These are phyloP conservation scores for Drosophila bunnanda DNA, from an alignment of 2,888 invertebrate species.

Conservation along the genomic window DNA sequence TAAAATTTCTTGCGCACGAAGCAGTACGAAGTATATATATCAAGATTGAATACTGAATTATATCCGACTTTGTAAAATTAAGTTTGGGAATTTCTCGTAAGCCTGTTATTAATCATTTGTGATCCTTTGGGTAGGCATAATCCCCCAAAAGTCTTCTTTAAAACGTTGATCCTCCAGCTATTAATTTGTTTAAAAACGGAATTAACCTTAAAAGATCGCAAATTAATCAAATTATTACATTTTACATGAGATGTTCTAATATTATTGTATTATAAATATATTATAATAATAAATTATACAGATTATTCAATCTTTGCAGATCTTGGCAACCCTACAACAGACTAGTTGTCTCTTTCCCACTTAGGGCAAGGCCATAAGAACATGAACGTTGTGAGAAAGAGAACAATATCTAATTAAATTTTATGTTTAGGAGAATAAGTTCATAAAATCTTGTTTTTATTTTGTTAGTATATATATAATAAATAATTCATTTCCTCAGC, in stretches of 20 bases:
- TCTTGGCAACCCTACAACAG: constrained; percentile 51
- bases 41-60: constrained; percentile 39
- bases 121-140: background rate
- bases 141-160: background rate
- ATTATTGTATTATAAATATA: background rate
- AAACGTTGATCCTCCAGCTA: background rate
- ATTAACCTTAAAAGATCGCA: constrained; percentile 1
- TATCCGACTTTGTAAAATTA: background rate
- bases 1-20: constrained; percentile 17
- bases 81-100: no score
- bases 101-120: background rate
- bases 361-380: constrained; percentile 5
- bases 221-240: background rate
- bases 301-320: background rate
- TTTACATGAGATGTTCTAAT: no score
- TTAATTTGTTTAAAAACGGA: background rate
- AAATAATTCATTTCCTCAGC: background rate
- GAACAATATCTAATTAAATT: background rate
- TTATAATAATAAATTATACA: background rate
- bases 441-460: no score
- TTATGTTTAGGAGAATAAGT: background rate
- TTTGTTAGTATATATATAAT: no score
- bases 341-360: constrained; percentile 48
- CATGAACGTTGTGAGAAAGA: constrained; percentile 14
- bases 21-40: constrained; percentile 55